Conservation (phyloP, 2,113 vertebrate genomes). For the Sebastes fasciatus region DNA sequence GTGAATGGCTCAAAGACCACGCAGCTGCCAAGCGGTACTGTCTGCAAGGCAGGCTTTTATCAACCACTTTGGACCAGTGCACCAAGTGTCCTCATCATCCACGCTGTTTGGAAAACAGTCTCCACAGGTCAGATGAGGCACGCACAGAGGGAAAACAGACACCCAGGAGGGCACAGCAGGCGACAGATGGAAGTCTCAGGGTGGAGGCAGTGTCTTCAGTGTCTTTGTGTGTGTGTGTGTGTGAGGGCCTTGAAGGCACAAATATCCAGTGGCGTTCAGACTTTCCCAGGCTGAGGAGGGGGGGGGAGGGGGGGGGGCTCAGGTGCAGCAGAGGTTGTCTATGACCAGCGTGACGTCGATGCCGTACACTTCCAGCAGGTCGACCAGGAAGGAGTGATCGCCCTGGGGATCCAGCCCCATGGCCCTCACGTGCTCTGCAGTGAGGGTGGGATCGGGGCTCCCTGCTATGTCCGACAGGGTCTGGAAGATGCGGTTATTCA, state of each 20-base stretch:
- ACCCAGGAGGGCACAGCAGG: constrained; percentile 40
- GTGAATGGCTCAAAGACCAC: constrained; percentile 16
- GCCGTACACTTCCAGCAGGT: constrained; percentile 96
- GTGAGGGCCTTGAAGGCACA: constrained; percentile 58
- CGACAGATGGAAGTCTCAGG: constrained; percentile 43
- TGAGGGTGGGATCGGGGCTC: constrained; percentile 93
- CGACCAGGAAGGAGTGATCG: constrained; percentile 94
- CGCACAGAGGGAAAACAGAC: constrained; percentile 22
- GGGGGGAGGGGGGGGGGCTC: constrained; percentile 53
- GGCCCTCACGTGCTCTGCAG: constrained; percentile 92
- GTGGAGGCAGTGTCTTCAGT: constrained; percentile 70
- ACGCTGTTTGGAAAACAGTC: constrained; percentile 26
- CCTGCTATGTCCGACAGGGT: constrained; percentile 92
- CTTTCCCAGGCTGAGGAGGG: not conserved
- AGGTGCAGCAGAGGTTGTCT: constrained; percentile 97
- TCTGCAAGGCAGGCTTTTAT: constrained; percentile 3
- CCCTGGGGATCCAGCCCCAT: constrained; percentile 98
- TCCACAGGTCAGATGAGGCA: constrained; percentile 49
- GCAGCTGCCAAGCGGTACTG: not conserved
- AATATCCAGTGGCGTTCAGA: constrained; percentile 39
- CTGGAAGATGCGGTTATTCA: constrained; percentile 98
- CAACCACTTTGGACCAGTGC: constrained; percentile 11
- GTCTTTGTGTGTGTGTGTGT: constrained; percentile 47
- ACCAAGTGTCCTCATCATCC: constrained; percentile 20
- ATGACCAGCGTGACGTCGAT: constrained; percentile 95